A percentile compares a stretch with the other conserved stretches of the same genome.
These are phyloP conservation scores for Agapostemon virescens DNA, from an alignment of 2,888 invertebrate species.

Conservation along the genomic window DNA sequence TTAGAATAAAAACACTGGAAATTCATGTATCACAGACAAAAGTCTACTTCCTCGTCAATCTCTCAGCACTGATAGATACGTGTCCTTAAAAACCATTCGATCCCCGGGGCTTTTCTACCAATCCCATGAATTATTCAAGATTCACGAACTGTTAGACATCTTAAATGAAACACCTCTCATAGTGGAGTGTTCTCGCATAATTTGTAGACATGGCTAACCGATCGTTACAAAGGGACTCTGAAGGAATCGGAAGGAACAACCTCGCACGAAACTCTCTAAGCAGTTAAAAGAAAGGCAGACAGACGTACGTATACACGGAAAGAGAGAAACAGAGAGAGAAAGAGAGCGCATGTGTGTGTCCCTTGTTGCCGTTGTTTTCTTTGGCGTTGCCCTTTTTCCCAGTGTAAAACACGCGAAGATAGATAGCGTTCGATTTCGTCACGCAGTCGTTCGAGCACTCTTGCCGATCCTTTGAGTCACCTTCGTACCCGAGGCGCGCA, in stretches of 20 bases:
- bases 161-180: neutral
- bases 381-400: conserved; percentile 14
- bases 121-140: neutral
- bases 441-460: conserved; percentile 49
- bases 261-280: neutral
- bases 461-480: conserved; percentile 46
- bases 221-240: neutral
- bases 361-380: conserved; percentile 10
- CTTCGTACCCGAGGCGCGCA: conserved; percentile 28
- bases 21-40: neutral
- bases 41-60: neutral
- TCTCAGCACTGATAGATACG: neutral
- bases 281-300: neutral
- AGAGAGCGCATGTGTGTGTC: too few species aligned
- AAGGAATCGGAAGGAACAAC: neutral
- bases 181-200: neutral
- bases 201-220: neutral
- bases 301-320: too few species aligned
- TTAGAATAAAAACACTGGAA: neutral
- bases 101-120: neutral
- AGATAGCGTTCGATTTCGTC: conserved; percentile 56
- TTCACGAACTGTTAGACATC: neutral
- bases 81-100: neutral
- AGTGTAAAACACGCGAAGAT: neutral
- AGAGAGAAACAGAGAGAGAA: neutral